Conservation (phyloP, 2,797 vertebrate species). For the Tapera naevia region DNA sequence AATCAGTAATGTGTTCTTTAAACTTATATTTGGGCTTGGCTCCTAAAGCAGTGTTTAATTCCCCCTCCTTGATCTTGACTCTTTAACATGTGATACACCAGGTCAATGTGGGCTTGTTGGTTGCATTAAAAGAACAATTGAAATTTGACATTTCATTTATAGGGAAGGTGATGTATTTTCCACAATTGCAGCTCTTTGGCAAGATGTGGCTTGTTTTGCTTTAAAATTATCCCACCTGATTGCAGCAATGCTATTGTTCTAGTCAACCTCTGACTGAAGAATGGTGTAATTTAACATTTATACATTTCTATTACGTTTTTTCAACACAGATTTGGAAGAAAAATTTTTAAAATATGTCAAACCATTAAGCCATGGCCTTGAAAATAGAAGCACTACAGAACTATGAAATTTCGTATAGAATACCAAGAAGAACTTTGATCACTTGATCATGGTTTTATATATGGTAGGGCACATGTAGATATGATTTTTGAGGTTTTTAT, state of each 20-base stretch:
- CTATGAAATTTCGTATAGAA: neutral
- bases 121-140: neutral
- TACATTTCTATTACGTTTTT: neutral
- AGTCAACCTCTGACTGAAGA: neutral
- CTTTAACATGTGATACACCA: neutral
- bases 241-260: neutral
- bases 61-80: neutral
- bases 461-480: neutral
- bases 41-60: neutral
- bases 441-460: neutral
- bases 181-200: neutral
- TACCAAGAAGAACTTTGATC: neutral
- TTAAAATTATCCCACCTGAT: neutral
- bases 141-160: neutral
- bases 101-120: neutral
- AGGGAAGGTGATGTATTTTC: neutral
- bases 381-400: neutral
- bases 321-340: neutral
- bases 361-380: neutral
- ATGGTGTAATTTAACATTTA: neutral
- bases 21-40: neutral
- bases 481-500: neutral
- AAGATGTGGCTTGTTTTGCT: neutral
- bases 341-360: neutral
- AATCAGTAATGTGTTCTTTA: neutral